Percentiles rank a stretch among this genome's conserved stretches.
Conservation (phyloP, 2,888 invertebrate species). For the Dioctria linearis region DNA sequence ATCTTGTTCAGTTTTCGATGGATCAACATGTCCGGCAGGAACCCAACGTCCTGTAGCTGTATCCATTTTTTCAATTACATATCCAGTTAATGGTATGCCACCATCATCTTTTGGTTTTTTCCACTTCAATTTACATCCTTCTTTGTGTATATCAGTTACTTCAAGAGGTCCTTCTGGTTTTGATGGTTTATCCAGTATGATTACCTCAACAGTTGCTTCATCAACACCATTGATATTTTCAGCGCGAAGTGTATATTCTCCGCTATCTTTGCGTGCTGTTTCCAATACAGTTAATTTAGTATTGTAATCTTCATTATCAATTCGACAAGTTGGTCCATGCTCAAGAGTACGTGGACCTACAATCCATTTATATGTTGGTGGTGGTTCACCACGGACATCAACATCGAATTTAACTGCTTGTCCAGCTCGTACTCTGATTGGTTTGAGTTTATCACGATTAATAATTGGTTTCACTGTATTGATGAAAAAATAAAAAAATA, state of each 20-base stretch:
- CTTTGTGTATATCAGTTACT: constrained; percentile 91
- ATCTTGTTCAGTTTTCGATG: constrained; percentile 86
- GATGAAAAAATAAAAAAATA: background rate
- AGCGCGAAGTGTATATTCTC: constrained; percentile 91
- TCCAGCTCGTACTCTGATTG: constrained; percentile 91
- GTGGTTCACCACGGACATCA: constrained; percentile 96
- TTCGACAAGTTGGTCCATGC: constrained; percentile 78
- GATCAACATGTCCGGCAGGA: constrained; percentile 87
- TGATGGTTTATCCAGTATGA: constrained; percentile 78
- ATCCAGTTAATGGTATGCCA: constrained; percentile 91
- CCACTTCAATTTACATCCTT: constrained; percentile 95
- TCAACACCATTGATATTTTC: constrained; percentile 95
- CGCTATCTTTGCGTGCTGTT: constrained; percentile 88
- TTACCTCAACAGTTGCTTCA: constrained; percentile 94
- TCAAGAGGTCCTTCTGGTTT: constrained; percentile 88
- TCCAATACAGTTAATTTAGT: constrained; percentile 88
- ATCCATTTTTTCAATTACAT: constrained; percentile 96
- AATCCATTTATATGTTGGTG: constrained; percentile 89
- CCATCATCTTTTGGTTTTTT: constrained; percentile 97
- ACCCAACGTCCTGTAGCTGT: constrained; percentile 89
- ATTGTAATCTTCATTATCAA: constrained; percentile 93
- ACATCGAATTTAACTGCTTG: constrained; percentile 93
- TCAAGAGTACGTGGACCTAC: constrained; percentile 75
- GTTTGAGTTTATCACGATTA: constrained; percentile 93
- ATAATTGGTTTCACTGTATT: constrained; percentile 92